phyloP scores from a whole-genome alignment of 2,888 invertebrate species.

The Atherix ibis region DNA sequence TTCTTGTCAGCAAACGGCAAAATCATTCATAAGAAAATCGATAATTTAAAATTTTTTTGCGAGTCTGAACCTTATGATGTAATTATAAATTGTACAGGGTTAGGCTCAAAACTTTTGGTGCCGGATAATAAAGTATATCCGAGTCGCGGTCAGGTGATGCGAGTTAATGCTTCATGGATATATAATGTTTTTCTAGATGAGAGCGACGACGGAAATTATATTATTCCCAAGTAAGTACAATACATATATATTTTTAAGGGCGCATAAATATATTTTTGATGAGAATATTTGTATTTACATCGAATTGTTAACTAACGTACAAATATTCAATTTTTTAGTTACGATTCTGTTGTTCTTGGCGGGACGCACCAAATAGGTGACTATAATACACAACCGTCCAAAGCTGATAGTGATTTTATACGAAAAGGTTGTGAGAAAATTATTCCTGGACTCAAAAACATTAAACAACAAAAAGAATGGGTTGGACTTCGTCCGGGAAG shows the following conservation, averaged over 20 bases:
- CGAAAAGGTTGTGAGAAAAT: conserved; percentile 42
- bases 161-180: conserved; percentile 54
- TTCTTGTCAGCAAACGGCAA: conserved; percentile 45
- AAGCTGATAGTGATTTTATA: conserved; percentile 44
- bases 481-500: conserved; percentile 63
- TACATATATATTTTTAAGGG: background rate
- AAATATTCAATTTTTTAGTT: conserved; percentile 30
- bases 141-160: conserved; percentile 58
- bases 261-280: conserved; percentile 3
- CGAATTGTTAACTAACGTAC: too few relatives aligned
- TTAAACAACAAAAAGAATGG: conserved; percentile 41
- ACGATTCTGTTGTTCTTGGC: conserved; percentile 49
- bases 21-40: conserved; percentile 36
- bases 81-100: conserved; percentile 65
- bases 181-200: conserved; percentile 42
- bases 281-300: too few relatives aligned
- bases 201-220: conserved; percentile 45
- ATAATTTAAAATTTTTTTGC: conserved; percentile 33
- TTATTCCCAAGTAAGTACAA: conserved; percentile 56
- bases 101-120: conserved; percentile 46
- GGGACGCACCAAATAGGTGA: conserved; percentile 58
- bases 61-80: conserved; percentile 40
- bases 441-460: conserved; percentile 43
- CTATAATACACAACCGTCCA: conserved; percentile 38
- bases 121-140: conserved; percentile 45